Base-by-base conservation (phyloP, 64 coral and sea anemone species). In the Acropora yongei region DNA sequence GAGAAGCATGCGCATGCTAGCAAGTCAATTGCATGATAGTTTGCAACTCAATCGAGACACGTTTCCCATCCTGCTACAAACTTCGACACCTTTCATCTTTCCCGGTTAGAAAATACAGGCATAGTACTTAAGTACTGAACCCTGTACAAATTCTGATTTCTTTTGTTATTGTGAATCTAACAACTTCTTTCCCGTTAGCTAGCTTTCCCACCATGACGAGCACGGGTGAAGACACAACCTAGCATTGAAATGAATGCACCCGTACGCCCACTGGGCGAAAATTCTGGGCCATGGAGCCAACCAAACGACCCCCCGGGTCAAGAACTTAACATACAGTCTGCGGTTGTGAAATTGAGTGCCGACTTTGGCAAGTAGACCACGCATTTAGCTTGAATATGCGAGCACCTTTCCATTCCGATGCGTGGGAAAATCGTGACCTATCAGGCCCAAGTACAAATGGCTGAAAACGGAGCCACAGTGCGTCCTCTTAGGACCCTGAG, bases 291-390 rank as follows among this genome's bases (percentile, higher is more conserved):
- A 82, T 57, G 17, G 80, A 63, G 41, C 19, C 57, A 48, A 68
- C 16, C 18, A 45, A 44, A 69, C 42, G 42, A 87, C 41, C 84
- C 84, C 74, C 84, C 68, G 67, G 84, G 66, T 87, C 61, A 47
- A 87, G 41, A 61, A 87, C 83, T 55, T 55, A 55, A 55, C 10
- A 55, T 55, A 10, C 55, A 86, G 60, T 39, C 55, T 55, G 48
- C 47, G 42, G 39, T 30, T 30, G 30, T 30, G 30, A 30, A 30
- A 30, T 30, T 30, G 30, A 30, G 30, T 30, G 30, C 30, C 30
- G 30, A 30, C 30, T 30, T 30, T 30, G 30, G 30, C 2, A 63
- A 42, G 60, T 19, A 63, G 80, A 63, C 80, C 55, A 43, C 51
- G 9, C 53, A 61, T 82, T 82, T 82, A 82, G 80, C 53, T 61